Conservation (phyloP, 1,140 invertebrate genomes). For the Anoplolepis gracilipes region DNA sequence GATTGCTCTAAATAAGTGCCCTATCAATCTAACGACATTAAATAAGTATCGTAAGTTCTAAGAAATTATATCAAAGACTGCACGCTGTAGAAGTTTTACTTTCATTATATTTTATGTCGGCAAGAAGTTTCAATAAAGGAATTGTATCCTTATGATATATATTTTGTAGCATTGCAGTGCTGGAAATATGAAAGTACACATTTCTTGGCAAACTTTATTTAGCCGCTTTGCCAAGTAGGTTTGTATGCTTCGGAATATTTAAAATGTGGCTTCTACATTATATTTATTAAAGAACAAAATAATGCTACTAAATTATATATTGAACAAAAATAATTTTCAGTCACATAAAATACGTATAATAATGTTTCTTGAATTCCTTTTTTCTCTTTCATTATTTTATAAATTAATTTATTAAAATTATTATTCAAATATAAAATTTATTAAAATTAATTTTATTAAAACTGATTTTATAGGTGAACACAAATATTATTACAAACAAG, state of each 20-base stretch:
- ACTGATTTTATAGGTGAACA: neutral
- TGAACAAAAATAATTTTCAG: neutral
- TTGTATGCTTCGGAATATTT: neutral
- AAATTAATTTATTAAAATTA: too few species aligned
- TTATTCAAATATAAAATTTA: too few species aligned
- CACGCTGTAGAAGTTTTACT: neutral
- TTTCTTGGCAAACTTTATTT: constrained; percentile 50
- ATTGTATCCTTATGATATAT: neutral
- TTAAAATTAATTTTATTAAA: neutral
- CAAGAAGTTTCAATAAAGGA: neutral
- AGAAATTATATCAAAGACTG: neutral
- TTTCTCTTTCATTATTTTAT: neutral
- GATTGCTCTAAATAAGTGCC: neutral
- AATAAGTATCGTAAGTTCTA: neutral
- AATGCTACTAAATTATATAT: neutral
- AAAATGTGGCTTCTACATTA: neutral
- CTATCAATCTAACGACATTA: neutral
- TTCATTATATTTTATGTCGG: neutral
- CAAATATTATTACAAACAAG: neutral
- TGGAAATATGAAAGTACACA: neutral
- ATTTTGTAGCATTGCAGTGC: constrained; percentile 2
- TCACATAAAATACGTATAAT: neutral
- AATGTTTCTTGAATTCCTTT: neutral
- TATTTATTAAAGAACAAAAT: neutral
- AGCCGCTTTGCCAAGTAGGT: constrained; percentile 63